Conservation (phyloP, 2,888 invertebrate species). For the Ophion slaviceki region DNA sequence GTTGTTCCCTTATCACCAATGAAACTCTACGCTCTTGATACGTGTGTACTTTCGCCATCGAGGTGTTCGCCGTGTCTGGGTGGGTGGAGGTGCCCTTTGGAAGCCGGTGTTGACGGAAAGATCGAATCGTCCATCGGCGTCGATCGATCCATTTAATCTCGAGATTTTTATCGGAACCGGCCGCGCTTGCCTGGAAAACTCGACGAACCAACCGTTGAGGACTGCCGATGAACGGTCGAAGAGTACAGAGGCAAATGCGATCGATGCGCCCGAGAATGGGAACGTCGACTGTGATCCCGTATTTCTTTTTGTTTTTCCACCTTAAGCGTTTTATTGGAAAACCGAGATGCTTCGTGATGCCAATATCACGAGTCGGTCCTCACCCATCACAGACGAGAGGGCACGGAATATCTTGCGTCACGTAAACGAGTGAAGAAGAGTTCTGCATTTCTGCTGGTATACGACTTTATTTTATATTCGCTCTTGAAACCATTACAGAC, state of each 20-base stretch:
- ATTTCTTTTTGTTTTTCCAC: slow-evolving; percentile 15
- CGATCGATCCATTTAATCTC: slow-evolving; percentile 58
- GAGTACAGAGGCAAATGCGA: slow-evolving; percentile 16
- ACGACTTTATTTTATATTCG: background rate
- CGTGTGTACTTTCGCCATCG: slow-evolving; percentile 6
- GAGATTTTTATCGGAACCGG: slow-evolving; percentile 54
- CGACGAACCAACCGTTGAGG: slow-evolving; percentile 12
- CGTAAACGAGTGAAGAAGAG: background rate
- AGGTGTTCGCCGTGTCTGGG: background rate
- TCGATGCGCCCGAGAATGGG: slow-evolving; percentile 18
- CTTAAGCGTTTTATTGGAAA: slow-evolving; percentile 25
- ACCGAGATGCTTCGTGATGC: slow-evolving; percentile 41
- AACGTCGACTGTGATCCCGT: slow-evolving; percentile 5
- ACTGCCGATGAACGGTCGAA: background rate
- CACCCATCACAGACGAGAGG: background rate
- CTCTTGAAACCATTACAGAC: background rate
- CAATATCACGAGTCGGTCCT: slow-evolving; percentile 18
- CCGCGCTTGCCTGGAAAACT: slow-evolving; percentile 45
- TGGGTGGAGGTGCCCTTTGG: background rate
- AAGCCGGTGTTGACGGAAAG: slow-evolving; percentile 39
- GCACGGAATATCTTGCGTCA: background rate
- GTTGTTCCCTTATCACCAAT: slow-evolving; percentile 34
- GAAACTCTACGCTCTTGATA: slow-evolving; percentile 20
- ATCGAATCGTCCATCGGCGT: slow-evolving; percentile 51
- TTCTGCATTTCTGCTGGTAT: background rate